Evolutionary conservation across 2,113 vertebrate species (phyloP), one percentile per base, ranked within the genome.

Genomic region (Indicator maculatus): DNA sequence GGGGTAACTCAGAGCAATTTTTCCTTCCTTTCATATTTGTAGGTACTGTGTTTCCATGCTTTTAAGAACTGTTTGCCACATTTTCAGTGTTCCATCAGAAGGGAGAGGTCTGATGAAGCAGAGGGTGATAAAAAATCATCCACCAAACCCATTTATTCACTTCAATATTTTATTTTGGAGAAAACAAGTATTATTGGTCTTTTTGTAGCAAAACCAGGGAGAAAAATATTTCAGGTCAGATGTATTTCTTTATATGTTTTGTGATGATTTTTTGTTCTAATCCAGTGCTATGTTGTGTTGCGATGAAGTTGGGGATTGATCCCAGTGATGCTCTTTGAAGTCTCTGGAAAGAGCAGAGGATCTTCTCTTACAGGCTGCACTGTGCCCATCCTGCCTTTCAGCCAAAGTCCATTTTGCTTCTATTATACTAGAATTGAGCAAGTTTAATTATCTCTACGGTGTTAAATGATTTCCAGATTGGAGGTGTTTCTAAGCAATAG

Each of bases 251-350:
- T 44, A 44, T 44, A 7, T 16, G 16, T 44, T 44, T 44, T 53
- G 7, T 33, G 67, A 3, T 50, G 59, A 33, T n/a, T 53, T 28
- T 31, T 28, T 24, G 16, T 38, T 63, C 15, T 28, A 8, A 55
- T 10, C 27, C 21, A 12, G 26, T 28, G 58, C 12, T 74, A 3
- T 3, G 0, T 19, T 16, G 3, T 6, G 0, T 7, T 47, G 55
- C n/a, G 50, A 3, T 69, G 64, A 15, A 63, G 30, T 26, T 59
- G 64, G 74, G 52, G 31, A 2, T 2, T 28, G 61, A 33, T 73
- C 44, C 39, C 26, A 7, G 77, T 6, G 33, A 11, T 38, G 24
- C 6, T 86, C 81, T 60, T 30, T 31, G 28, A 17, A 58, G 38
- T n/a, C 33, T n/a, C 11, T 72, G 19, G 27, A 63, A 58, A 52